Conservation (phyloP, 2,797 vertebrate species). For the Lutjanus campechanus region DNA sequence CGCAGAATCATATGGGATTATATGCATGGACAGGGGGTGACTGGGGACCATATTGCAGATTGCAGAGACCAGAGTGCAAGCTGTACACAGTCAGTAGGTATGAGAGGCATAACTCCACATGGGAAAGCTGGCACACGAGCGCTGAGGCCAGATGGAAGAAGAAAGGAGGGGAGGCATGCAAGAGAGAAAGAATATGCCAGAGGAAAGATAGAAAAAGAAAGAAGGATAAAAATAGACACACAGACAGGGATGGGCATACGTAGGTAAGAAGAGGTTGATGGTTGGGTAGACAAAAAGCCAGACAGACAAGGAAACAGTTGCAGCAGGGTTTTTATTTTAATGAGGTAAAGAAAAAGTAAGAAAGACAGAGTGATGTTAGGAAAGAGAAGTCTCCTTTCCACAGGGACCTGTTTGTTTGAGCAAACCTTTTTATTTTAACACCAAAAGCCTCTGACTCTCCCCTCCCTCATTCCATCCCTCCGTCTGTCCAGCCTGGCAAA, state of each 20-base stretch:
- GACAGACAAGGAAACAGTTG: slow-evolving; percentile 20
- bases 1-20: slow-evolving; percentile 54
- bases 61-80: slow-evolving; percentile 66
- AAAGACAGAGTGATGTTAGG: not conserved
- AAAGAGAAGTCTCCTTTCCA: slow-evolving; percentile 1
- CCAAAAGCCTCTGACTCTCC: slow-evolving; percentile 24
- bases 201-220: slow-evolving; percentile 66
- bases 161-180: slow-evolving; percentile 67
- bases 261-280: slow-evolving; percentile 38
- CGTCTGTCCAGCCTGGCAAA: slow-evolving; percentile 58
- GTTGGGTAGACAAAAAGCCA: slow-evolving; percentile 19
- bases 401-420: slow-evolving; percentile 23
- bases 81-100: slow-evolving; percentile 76
- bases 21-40: slow-evolving; percentile 62
- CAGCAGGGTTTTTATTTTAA: slow-evolving; percentile 15
- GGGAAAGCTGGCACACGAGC: slow-evolving; percentile 71
- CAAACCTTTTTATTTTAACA: slow-evolving; percentile 39
- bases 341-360: slow-evolving; percentile 16
- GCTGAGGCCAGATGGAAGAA: slow-evolving; percentile 79
- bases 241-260: slow-evolving; percentile 14
- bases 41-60: slow-evolving; percentile 73
- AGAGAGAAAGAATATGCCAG: slow-evolving; percentile 66
- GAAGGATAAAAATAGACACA: slow-evolving; percentile 64
- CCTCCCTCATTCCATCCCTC: slow-evolving; percentile 32
- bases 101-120: slow-evolving; percentile 80